Conservation (phyloP, 2,797 vertebrate species). For the Sebastolobus alascanus region DNA sequence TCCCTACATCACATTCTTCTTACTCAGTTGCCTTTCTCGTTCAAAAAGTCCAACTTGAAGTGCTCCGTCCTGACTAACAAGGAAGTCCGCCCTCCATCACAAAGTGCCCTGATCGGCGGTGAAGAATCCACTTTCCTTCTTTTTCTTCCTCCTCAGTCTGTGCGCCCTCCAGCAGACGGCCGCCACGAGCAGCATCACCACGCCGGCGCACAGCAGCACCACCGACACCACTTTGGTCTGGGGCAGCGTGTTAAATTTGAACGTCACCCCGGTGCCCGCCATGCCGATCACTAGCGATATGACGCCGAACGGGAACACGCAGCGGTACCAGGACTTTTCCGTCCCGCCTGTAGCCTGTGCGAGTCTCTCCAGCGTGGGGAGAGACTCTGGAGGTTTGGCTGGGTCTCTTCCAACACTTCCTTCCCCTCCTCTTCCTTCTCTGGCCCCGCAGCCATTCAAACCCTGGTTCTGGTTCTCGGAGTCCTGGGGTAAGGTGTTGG, state of each 20-base stretch:
- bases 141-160: conserved; percentile 80
- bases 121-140: conserved; percentile 85
- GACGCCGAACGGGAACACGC: conserved; percentile 88
- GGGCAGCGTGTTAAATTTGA: conserved; percentile 90
- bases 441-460: conserved; percentile 43
- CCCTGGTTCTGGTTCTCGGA: conserved; percentile 68
- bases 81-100: conserved; percentile 57
- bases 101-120: conserved; percentile 81
- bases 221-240: conserved; percentile 92
- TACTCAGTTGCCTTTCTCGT: conserved; percentile 3
- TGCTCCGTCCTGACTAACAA: conserved; percentile 1
- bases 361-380: conserved; percentile 89
- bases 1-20: background rate
- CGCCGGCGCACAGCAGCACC: conserved; percentile 82
- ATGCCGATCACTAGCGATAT: conserved; percentile 93
- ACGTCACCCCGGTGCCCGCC: conserved; percentile 92
- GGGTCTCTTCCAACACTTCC: conserved; percentile 41
- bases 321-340: conserved; percentile 90
- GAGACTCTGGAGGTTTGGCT: conserved; percentile 80
- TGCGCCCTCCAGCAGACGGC: conserved; percentile 85
- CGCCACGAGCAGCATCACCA: conserved; percentile 82
- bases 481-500: conserved; percentile 72
- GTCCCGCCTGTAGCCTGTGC: conserved; percentile 91
- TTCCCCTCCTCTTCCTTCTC: conserved; percentile 28
- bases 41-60: conserved; percentile 30